Base-by-base conservation (phyloP, 2,888 invertebrate genomes). In the Camponotus fellah region DNA sequence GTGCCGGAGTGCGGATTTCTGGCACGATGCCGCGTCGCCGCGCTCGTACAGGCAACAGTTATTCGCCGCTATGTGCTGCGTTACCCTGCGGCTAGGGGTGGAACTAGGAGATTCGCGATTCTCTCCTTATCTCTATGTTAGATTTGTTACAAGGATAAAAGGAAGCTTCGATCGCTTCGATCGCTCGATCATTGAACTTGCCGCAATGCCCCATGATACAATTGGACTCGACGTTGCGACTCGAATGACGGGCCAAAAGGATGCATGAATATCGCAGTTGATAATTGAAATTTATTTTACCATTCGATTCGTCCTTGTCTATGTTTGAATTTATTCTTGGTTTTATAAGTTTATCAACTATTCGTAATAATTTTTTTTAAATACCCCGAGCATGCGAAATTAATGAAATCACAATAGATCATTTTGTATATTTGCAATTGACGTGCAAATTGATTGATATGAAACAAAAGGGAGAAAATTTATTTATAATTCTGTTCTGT, bases 1-100 rank as follows among this genome's bases (percentile, higher is more conserved):
- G 91, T 92, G 87, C 88, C 93, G 79, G 86, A 92, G 86, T 74
- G 82, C 85, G 83, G 86, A 89, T 91, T 92, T 88, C 92, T 93
- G 93, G 93, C 93, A 93, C 91, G 91, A 88, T 91, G 93, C 93
- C 92, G 93, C 93, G 93, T 93, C 93, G 93, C 88, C 93, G 93
- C 93, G 90, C 86, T 89, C 85, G 77, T 86, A 89, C 87, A 82
- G 91, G 82, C 88, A 87, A 89, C 90, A 90, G 90, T 90, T 90
- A 90, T 90, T 90, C 90, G 90, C 88, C 85, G 83, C 69, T 72
- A 77, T 81, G 69, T 80, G 84, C 84, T 74, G 85, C 87, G 86
- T 86, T 89, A 82, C 80, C 80, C 87, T 77, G 85, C 86, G 82
- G 58, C 79, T 85, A 89, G 85, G 88, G 89, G 87, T 87, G 90